These are phyloP conservation scores for Leucopsar rothschildi DNA, from an alignment of 2,113 vertebrate genomes.

Conservation along the genomic window DNA sequence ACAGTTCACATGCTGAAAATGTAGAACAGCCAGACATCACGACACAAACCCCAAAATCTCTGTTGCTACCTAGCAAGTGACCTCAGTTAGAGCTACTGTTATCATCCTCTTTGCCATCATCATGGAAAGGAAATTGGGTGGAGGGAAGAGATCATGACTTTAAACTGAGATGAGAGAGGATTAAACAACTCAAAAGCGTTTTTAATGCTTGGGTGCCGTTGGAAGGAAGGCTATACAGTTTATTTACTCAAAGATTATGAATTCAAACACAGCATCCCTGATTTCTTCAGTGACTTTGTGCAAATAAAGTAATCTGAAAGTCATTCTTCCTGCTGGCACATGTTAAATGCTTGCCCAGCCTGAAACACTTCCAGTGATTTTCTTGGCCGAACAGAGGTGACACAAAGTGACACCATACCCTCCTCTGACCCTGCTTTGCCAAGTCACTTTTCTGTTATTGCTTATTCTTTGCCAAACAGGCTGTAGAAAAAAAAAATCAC, in stretches of 20 bases:
- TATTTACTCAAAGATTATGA: neutral
- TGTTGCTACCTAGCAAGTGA: neutral
- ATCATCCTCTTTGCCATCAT: neutral
- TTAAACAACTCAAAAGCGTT: neutral
- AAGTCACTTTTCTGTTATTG: neutral
- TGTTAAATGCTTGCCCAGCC: neutral
- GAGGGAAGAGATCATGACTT: neutral
- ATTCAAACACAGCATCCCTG: neutral
- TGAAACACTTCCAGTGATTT: neutral
- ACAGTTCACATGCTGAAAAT: neutral
- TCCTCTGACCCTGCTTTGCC: neutral
- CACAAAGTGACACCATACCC: neutral
- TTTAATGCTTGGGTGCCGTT: neutral
- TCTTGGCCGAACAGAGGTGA: neutral
- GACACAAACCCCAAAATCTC: neutral
- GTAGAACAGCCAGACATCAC: rapidly evolving
- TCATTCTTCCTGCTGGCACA: neutral
- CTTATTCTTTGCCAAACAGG: neutral
- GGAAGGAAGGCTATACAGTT: neutral
- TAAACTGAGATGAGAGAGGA: neutral
- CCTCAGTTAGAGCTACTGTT: neutral
- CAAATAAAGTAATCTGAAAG: neutral
- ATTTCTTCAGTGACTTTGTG: neutral
- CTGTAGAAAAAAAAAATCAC: neutral
- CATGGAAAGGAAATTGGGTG: neutral